These are phyloP conservation scores for Caiman crocodilus DNA, from an alignment of 2,797 vertebrate species.

Conservation along the genomic window DNA sequence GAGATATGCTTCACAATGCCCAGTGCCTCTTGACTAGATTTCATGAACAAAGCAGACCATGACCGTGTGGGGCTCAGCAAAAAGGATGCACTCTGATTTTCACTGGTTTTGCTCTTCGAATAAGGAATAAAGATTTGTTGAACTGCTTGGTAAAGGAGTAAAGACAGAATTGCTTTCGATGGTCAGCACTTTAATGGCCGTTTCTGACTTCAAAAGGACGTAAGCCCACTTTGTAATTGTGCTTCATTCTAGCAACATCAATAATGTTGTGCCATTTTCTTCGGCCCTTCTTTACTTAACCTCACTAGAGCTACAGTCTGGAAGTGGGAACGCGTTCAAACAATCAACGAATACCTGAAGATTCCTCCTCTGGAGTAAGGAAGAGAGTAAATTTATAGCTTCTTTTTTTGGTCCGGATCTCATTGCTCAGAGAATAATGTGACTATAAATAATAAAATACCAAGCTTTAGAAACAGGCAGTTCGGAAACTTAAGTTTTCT, in stretches of 20 bases:
- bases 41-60: too few relatives aligned
- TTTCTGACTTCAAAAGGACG: not conserved
- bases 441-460: not conserved
- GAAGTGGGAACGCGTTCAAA: not conserved
- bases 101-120: not conserved
- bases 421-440: not conserved
- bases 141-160: not conserved
- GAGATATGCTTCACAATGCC: too few relatives aligned
- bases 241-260: not conserved
- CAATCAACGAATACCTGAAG: not conserved
- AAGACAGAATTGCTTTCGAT: not conserved
- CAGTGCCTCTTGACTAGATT: too few relatives aligned
- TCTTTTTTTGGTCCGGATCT: not conserved
- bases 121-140: too few relatives aligned
- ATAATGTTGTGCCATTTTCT: not conserved
- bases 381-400: not conserved
- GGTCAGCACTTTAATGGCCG: not conserved
- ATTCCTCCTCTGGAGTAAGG: not conserved
- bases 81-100: not conserved
- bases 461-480: not conserved
- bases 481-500: not conserved
- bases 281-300: not conserved
- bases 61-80: too few relatives aligned
- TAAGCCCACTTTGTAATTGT: not conserved
- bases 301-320: not conserved